phyloP scores from a whole-genome alignment of 1,140 invertebrate genomes.

The Euwallacea fornicatus region DNA sequence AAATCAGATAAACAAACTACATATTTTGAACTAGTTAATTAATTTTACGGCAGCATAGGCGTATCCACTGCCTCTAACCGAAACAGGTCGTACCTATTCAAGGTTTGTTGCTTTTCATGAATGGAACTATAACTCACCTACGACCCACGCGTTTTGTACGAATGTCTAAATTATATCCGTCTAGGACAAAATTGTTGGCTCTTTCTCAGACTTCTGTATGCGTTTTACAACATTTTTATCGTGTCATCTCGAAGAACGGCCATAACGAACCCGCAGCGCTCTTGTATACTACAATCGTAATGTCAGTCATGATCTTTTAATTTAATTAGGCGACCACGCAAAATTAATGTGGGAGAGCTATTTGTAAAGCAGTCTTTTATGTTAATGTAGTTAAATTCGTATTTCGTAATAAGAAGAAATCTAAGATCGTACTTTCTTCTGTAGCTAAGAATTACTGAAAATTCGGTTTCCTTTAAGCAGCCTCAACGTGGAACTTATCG shows the following conservation, averaged over 20 bases:
- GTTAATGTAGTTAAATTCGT: too few species aligned
- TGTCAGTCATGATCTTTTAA: conserved; percentile 23
- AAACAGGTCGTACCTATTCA: not conserved
- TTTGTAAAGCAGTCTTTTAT: too few species aligned
- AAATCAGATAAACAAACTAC: not conserved
- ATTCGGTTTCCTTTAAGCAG: conserved; percentile 14
- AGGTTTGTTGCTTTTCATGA: conserved; percentile 28
- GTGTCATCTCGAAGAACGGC: conserved; percentile 27
- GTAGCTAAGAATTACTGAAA: too few species aligned
- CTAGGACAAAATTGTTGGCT: conserved; percentile 24
- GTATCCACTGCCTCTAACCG: too few species aligned
- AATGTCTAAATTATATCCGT: conserved; percentile 17
- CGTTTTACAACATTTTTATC: conserved; percentile 34
- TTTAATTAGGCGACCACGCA: conserved; percentile 29
- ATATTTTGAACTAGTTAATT: not conserved
- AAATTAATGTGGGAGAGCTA: conserved; percentile 33
- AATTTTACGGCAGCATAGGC: too few species aligned
- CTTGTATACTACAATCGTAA: conserved; percentile 27
- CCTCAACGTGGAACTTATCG: conserved; percentile 25
- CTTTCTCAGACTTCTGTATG: conserved; percentile 32
- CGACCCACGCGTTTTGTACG: conserved; percentile 14
- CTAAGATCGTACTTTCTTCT: too few species aligned
- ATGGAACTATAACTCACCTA: conserved; percentile 27
- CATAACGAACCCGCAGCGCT: conserved; percentile 22
- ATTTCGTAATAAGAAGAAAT: too few species aligned